Evolutionary conservation across 2,113 vertebrate genomes (phyloP).

Genomic region (Perccottus glenii): DNA sequence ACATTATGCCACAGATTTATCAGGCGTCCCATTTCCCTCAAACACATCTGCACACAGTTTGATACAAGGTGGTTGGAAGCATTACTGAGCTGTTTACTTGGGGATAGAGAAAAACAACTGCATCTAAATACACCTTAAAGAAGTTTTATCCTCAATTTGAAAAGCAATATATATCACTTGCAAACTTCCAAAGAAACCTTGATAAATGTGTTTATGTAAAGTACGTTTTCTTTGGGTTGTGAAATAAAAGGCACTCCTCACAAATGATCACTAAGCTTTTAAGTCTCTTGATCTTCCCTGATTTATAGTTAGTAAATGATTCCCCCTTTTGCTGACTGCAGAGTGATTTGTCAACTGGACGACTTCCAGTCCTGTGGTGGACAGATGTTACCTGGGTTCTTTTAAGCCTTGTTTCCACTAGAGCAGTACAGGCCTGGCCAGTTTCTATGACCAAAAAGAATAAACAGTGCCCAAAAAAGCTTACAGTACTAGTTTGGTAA

Average conservation of each 20-base stretch:
- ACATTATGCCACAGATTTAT: constrained; percentile 72
- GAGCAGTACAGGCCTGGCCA: too few species aligned
- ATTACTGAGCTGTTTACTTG: constrained; percentile 25
- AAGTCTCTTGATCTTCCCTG: constrained; percentile 36
- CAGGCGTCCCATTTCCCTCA: constrained; percentile 59
- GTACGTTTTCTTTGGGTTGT: not conserved
- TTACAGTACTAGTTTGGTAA: too few species aligned
- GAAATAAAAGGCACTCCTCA: not conserved
- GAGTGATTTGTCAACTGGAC: constrained; percentile 35
- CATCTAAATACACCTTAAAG: constrained; percentile 9
- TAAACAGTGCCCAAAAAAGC: too few species aligned
- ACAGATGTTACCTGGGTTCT: constrained; percentile 19
- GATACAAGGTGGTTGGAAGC: constrained; percentile 30
- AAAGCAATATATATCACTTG: not conserved
- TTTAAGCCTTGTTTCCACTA: too few species aligned
- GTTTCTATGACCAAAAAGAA: too few species aligned
- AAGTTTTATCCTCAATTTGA: not conserved
- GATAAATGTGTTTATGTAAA: not conserved
- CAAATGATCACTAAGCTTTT: constrained; percentile 21
- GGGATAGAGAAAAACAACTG: constrained; percentile 1
- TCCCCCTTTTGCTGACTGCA: constrained; percentile 15
- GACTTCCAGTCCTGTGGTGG: constrained; percentile 23
- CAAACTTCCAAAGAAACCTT: constrained; percentile 1
- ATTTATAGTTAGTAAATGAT: constrained; percentile 50
- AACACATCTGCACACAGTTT: constrained; percentile 60